These are phyloP conservation scores for Pyxicephalus adspersus DNA, from an alignment of 2,113 vertebrate species.

Conservation along the genomic window DNA sequence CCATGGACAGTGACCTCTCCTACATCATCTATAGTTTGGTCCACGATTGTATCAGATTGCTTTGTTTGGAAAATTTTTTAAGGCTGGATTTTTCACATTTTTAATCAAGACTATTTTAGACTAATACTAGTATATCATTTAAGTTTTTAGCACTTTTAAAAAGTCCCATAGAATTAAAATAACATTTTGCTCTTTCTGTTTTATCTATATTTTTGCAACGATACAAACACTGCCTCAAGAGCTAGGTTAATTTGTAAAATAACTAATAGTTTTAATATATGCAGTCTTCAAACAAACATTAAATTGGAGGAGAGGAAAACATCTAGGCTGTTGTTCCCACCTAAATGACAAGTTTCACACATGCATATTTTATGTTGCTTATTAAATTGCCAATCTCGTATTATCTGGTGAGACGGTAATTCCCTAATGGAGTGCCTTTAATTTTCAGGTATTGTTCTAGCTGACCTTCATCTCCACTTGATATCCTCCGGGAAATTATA, in stretches of 20 bases:
- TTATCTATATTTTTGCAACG: background rate
- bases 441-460: slow-evolving; percentile 52
- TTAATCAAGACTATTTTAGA: background rate
- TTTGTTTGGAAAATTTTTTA: too few relatives aligned
- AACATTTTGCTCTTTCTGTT: background rate
- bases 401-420: slow-evolving; percentile 51
- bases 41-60: too few relatives aligned
- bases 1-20: too few relatives aligned
- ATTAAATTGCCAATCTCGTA: slow-evolving; percentile 53
- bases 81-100: too few relatives aligned
- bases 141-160: background rate
- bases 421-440: slow-evolving; percentile 52
- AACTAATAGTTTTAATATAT: slow-evolving; percentile 42
- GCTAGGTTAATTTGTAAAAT: slow-evolving; percentile 24
- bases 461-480: slow-evolving; percentile 50
- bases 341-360: slow-evolving; percentile 48
- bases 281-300: slow-evolving; percentile 34
- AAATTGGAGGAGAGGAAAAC: slow-evolving; percentile 38
- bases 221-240: background rate
- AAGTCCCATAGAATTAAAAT: background rate
- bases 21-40: too few relatives aligned
- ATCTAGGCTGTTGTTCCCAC: slow-evolving; percentile 38
- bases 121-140: background rate
- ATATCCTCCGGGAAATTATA: slow-evolving; percentile 52
- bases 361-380: slow-evolving; percentile 52